Percentiles rank a stretch among this genome's conserved stretches.
Conservation (phyloP, 2,113 vertebrate species). For the Notarius quadriscutis region DNA sequence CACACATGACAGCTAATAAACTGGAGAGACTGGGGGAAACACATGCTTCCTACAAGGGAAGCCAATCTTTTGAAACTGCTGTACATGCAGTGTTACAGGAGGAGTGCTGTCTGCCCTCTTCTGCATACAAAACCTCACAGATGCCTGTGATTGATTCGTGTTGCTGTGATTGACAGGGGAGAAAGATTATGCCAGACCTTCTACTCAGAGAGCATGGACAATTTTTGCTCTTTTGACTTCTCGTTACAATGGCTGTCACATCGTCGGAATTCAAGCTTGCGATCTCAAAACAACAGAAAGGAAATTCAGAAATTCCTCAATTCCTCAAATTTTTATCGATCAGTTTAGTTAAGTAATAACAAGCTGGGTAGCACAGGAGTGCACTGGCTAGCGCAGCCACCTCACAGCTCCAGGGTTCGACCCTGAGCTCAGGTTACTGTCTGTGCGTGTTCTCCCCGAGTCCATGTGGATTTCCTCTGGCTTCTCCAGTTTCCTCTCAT, state of each 20-base stretch:
- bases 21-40: neutral
- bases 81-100: neutral
- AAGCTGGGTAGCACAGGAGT: neutral
- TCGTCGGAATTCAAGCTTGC: neutral
- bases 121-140: neutral
- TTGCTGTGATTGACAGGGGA: neutral
- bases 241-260: too few relatives aligned
- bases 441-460: neutral
- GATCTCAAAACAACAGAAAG: neutral
- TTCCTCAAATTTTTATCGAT: neutral
- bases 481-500: neutral
- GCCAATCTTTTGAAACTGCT: neutral
- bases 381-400: neutral
- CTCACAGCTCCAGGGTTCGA: neutral
- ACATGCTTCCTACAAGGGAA: neutral
- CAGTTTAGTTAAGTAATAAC: neutral
- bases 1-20: neutral
- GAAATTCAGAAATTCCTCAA: neutral
- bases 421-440: neutral
- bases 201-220: neutral
- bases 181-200: neutral
- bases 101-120: neutral
- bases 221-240: neutral
- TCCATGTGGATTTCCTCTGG: neutral
- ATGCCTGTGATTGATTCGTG: neutral